Evolutionary conservation across 2,113 vertebrate species (phyloP), one percentile per base, ranked within the genome.

Genomic region (Leptocoma aspasia): DNA sequence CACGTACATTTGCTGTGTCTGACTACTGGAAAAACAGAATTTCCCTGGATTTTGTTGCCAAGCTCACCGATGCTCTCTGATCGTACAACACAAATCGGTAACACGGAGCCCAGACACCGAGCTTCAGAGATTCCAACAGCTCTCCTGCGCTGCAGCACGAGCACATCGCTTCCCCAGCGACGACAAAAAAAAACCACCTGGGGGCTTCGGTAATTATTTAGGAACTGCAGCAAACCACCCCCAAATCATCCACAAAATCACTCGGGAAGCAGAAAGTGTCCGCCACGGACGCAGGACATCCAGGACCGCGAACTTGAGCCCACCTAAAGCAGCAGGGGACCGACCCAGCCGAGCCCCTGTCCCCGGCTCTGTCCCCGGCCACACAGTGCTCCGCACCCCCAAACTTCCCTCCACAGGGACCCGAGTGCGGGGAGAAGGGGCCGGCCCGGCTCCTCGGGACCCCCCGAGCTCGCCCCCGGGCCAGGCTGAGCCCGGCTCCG

Each of bases 271-370:
- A 71, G 49, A 11, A 64, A 77, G 79, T 24, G 56, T 2, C 42
- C 12, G 71, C 41, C 63, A 9, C 30, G 23, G 49, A 13, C 4
- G 71, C 15, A 1, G 0, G 7, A 2, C 65, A 61, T 0, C 10
- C 12, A 2, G 16, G 54, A 63, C 90, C 3, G 42, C 64, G 9
- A 81, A 90, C 49, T 66, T 75, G 60, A 91, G 45, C 14, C 64
- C 59, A 19, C 23, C 83, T 11, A 24, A 50, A 56, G 1, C 63
- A 11, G 0, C 7, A 0, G 0, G 13, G 30, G 30, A 1, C 19
- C 0, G 27, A 15, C 1, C 37, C 61, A 16, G 33, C 15, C 11
- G 0, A 49, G 21, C 4, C 60, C 54, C 35, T 39, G 39, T 39
- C 39, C 39, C 39, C 39, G 39, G 39, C 39, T 39, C 39, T 39